Conservation (phyloP, 2,797 vertebrate genomes). For the Setipinna tenuifilis region DNA sequence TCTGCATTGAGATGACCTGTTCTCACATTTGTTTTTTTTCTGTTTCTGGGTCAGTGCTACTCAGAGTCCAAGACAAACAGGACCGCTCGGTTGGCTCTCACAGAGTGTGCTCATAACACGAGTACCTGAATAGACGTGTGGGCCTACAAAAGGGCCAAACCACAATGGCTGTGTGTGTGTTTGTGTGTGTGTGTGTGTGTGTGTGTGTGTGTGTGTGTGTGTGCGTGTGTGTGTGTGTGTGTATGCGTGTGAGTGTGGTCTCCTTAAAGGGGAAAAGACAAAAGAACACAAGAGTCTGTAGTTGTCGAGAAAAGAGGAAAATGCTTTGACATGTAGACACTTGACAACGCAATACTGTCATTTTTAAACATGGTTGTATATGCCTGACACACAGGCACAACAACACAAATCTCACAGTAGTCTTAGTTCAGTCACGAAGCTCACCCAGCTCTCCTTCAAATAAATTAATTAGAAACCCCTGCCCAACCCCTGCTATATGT, state of each 20-base stretch:
- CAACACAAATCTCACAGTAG: slow-evolving; percentile 24
- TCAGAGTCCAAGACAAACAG: slow-evolving; percentile 44
- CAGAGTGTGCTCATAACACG: not conserved
- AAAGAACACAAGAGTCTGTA: not conserved
- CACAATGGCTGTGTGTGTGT: too few species aligned
- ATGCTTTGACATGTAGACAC: slow-evolving; percentile 9
- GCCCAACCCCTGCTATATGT: not conserved
- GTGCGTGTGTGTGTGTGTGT: too few species aligned
- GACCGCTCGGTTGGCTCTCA: not conserved
- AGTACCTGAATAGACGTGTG: not conserved
- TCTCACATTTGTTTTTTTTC: slow-evolving; percentile 43
- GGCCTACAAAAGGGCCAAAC: not conserved
- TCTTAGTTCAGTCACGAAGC: not conserved
- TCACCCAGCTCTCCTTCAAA: not conserved
- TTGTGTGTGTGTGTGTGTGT: too few species aligned
- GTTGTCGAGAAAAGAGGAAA: slow-evolving; percentile 15
- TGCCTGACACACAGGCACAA: not conserved
- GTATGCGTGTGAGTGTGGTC: not conserved
- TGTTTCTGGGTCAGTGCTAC: slow-evolving; percentile 46
- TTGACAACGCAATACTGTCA: not conserved
- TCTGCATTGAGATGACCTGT: slow-evolving; percentile 37
- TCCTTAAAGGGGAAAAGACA: not conserved
- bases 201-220: too few species aligned
- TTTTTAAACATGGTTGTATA: not conserved
- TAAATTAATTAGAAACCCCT: slow-evolving; percentile 2